A percentile compares a stretch with the other conserved stretches of the same genome.
Evolutionary conservation across 2,888 invertebrate species (phyloP).

Genomic region (Mythimna pallens): DNA sequence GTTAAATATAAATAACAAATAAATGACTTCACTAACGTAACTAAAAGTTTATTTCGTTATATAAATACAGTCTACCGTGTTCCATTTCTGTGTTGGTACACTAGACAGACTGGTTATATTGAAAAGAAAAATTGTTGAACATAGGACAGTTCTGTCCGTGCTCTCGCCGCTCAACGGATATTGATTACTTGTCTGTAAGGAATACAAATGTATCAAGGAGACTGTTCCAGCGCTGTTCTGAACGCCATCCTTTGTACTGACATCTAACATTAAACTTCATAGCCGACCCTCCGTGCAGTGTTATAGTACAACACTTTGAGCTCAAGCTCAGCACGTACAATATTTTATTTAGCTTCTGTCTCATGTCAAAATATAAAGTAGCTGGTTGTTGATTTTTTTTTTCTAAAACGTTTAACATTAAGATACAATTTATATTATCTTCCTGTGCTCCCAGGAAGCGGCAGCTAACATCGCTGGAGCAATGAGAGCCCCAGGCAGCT

Average conservation of each 20-base stretch:
- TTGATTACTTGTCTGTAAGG: conserved; percentile 89
- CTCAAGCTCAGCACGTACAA: conserved; percentile 44
- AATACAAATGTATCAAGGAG: conserved; percentile 89
- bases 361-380: conserved; percentile 23
- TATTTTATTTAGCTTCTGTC: conserved; percentile 52
- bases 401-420: conserved; percentile 24
- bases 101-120: conserved; percentile 49
- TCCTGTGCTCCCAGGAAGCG: conserved; percentile 70
- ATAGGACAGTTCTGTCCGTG: conserved; percentile 80
- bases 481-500: conserved; percentile 84
- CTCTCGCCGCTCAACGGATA: conserved; percentile 83
- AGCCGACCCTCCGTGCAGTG: conserved; percentile 71
- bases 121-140: conserved; percentile 77
- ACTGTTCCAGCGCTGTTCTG: conserved; percentile 78
- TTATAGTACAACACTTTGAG: conserved; percentile 62
- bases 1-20: not conserved
- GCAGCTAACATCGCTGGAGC: conserved; percentile 75
- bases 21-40: not conserved
- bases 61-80: conserved; percentile 1
- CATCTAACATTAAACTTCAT: conserved; percentile 86
- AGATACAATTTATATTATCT: conserved; percentile 65
- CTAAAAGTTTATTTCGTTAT: not conserved
- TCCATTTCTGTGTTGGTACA: conserved; percentile 46
- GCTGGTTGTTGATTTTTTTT: conserved; percentile 8
- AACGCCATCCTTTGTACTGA: conserved; percentile 84